These are phyloP conservation scores for Apogon hyalosoma DNA, from an alignment of 2,797 vertebrate genomes.

Conservation along the genomic window DNA sequence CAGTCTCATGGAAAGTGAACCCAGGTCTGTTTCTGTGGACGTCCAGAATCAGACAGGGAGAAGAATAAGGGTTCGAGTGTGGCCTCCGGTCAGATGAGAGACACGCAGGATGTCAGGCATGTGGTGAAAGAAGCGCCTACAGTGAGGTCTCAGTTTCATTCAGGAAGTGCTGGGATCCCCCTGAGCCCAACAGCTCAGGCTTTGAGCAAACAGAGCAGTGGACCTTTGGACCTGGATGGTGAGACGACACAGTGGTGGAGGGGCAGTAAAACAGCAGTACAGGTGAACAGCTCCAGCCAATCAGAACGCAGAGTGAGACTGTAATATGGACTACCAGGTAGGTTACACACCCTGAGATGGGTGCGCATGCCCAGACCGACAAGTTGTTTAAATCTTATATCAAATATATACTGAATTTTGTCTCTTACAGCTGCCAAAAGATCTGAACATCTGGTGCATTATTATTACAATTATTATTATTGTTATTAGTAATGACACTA, in stretches of 20 bases:
- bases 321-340: slow-evolving; percentile 23
- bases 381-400: no score
- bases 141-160: slow-evolving; percentile 48
- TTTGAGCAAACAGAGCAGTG: slow-evolving; percentile 74
- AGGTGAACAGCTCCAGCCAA: slow-evolving; percentile 54
- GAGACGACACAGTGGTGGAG: slow-evolving; percentile 38
- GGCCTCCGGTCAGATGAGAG: slow-evolving; percentile 35
- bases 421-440: no score
- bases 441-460: no score
- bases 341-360: background rate
- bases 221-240: slow-evolving; percentile 83
- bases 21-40: slow-evolving; percentile 6
- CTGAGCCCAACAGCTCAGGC: slow-evolving; percentile 31
- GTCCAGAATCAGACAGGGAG: background rate
- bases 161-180: slow-evolving; percentile 50
- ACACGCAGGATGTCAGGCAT: slow-evolving; percentile 13
- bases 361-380: no score
- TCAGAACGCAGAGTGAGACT: slow-evolving; percentile 21
- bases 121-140: slow-evolving; percentile 27
- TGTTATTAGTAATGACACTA: no score
- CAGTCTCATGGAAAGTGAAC: slow-evolving; percentile 29
- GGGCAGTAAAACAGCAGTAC: slow-evolving; percentile 61
- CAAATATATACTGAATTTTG: no score
- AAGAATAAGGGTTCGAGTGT: background rate
- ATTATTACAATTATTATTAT: no score